These are phyloP conservation scores for Cosmorhoe ocellata DNA, from an alignment of 2,888 invertebrate genomes.

Conservation along the genomic window DNA sequence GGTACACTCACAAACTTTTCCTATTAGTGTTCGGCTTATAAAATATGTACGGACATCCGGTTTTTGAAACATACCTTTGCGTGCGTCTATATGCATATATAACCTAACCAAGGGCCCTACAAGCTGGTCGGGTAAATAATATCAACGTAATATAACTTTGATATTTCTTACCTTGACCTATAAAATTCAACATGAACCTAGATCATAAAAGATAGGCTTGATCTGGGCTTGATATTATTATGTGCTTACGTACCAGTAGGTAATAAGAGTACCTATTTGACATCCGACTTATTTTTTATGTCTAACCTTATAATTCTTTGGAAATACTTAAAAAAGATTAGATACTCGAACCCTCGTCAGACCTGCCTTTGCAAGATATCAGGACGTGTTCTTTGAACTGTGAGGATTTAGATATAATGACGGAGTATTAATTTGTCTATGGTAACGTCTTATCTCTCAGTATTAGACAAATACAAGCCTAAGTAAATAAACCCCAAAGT, in stretches of 20 bases:
- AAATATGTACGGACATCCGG: conserved; percentile 16
- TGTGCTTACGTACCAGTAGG: too few relatives aligned
- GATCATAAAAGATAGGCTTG: too few relatives aligned
- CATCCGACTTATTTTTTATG: conserved; percentile 17
- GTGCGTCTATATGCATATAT: neutral
- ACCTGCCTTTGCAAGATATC: conserved; percentile 37
- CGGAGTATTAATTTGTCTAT: too few relatives aligned
- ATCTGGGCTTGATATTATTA: too few relatives aligned
- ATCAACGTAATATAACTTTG: too few relatives aligned
- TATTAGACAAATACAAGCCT: too few relatives aligned
- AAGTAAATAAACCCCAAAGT: too few relatives aligned
- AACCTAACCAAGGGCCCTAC: neutral
- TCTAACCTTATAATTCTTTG: conserved; percentile 26
- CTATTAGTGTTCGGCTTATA: conserved; percentile 15
- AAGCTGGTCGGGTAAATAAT: too few relatives aligned
- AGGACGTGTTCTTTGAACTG: conserved; percentile 40
- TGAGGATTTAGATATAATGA: conserved; percentile 42
- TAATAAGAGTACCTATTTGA: too few relatives aligned
- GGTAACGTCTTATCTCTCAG: too few relatives aligned
- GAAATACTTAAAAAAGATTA: conserved; percentile 54
- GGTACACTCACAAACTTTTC: conserved; percentile 19
- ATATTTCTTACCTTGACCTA: too few relatives aligned
- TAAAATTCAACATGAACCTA: too few relatives aligned
- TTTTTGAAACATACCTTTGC: neutral
- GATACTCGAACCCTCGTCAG: conserved; percentile 58